phyloP scores from a whole-genome alignment of 1,140 invertebrate species.

The Sweltsa coloradensis region DNA sequence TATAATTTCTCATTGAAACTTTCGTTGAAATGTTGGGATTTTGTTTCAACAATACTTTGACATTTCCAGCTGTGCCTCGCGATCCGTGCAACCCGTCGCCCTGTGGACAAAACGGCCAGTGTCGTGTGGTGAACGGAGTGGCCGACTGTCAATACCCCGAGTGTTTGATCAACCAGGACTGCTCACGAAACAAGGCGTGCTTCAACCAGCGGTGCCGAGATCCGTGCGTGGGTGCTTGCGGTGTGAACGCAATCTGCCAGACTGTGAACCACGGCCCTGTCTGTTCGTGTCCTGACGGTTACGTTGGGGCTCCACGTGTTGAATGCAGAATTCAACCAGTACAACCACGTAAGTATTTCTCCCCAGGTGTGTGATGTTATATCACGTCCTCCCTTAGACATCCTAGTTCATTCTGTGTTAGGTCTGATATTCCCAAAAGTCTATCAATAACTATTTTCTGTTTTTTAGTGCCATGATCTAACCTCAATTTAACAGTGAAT shows the following conservation, averaged over 20 bases:
- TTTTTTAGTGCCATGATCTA: too few relatives aligned
- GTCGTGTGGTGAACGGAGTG: slow-evolving; percentile 50
- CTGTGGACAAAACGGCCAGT: slow-evolving; percentile 67
- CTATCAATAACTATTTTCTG: too few relatives aligned
- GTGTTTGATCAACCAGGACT: slow-evolving; percentile 74
- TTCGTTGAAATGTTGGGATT: slow-evolving; percentile 14
- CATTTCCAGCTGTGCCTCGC: slow-evolving; percentile 25
- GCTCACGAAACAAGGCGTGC: slow-evolving; percentile 66
- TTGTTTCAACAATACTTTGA: slow-evolving; percentile 12
- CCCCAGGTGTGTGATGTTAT: too few relatives aligned
- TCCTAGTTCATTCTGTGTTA: too few relatives aligned
- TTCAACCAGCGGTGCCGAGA: slow-evolving; percentile 68
- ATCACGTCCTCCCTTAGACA: too few relatives aligned
- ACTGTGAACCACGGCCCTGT: slow-evolving; percentile 67
- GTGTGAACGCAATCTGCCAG: slow-evolving; percentile 73
- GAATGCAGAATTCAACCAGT: slow-evolving; percentile 45
- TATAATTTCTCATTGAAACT: too few relatives aligned
- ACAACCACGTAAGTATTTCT: slow-evolving; percentile 1
- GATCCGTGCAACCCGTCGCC: slow-evolving; percentile 73
- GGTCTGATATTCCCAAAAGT: too few relatives aligned
- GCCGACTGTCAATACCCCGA: slow-evolving; percentile 72
- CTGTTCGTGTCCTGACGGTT: slow-evolving; percentile 67
- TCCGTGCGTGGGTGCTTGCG: slow-evolving; percentile 68
- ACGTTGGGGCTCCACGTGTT: slow-evolving; percentile 64
- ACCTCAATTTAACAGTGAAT: too few relatives aligned